Evolutionary conservation across 1,140 invertebrate species (phyloP).

Genomic region (Nymphalis io): DNA sequence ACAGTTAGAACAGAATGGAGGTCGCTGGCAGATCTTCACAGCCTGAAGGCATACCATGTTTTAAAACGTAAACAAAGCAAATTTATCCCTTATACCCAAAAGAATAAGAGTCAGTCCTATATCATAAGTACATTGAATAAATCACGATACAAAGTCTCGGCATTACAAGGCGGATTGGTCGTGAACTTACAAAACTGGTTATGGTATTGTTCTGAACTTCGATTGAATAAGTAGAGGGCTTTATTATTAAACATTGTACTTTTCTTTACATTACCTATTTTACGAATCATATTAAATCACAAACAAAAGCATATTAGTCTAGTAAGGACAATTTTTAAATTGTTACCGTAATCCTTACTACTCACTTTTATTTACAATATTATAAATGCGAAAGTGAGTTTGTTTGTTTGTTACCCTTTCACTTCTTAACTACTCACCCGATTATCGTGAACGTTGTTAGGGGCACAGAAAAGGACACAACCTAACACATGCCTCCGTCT

Average conservation of each 20-base stretch:
- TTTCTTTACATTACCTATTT: background rate
- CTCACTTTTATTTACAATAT: too few species aligned
- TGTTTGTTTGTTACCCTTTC: too few species aligned
- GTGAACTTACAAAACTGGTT: conserved; percentile 75
- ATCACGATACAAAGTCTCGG: conserved; percentile 52
- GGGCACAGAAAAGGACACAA: too few species aligned
- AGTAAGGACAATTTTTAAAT: too few species aligned
- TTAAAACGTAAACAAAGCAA: conserved; percentile 1
- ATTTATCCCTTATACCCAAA: background rate
- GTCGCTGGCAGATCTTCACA: background rate
- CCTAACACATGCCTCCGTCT: too few species aligned
- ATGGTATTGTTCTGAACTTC: conserved; percentile 57
- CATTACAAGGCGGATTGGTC: conserved; percentile 60
- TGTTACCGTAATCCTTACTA: too few species aligned
- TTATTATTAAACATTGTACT: background rate
- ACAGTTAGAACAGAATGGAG: conserved; percentile 23
- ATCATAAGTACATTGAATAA: conserved; percentile 41
- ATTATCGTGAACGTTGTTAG: too few species aligned
- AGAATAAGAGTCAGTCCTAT: background rate
- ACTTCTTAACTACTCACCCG: too few species aligned
- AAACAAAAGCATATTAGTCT: background rate
- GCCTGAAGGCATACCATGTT: conserved; percentile 2
- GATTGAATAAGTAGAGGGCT: conserved; percentile 17
- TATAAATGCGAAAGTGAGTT: too few species aligned
- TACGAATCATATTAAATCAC: conserved; percentile 10